Percentiles rank a stretch among this genome's conserved stretches.
Conservation (phyloP, 2,888 invertebrate genomes). For the Anaspis maculata region DNA sequence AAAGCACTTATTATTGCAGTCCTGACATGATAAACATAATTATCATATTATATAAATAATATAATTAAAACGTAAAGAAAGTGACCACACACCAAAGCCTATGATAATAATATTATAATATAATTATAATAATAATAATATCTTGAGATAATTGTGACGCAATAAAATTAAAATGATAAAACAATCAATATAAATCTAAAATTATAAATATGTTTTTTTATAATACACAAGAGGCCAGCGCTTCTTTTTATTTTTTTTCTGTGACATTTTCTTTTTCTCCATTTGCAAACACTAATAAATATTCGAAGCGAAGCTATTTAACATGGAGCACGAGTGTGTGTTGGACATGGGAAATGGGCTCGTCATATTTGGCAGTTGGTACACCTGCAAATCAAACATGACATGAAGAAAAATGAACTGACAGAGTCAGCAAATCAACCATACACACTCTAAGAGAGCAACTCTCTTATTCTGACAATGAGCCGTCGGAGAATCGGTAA, state of each 20-base stretch:
- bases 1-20: conserved; percentile 14
- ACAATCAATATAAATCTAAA: conserved; percentile 5
- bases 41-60: conserved; percentile 17
- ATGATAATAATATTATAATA: conserved; percentile 13
- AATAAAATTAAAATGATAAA: background rate
- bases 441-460: too few species aligned
- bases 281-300: conserved; percentile 2
- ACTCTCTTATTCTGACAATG: too few species aligned
- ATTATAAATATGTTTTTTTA: too few species aligned
- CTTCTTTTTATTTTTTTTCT: too few species aligned
- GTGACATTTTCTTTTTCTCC: background rate
- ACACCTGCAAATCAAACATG: too few species aligned
- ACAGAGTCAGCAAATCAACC: too few species aligned
- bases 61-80: conserved; percentile 17
- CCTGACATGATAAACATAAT: conserved; percentile 5
- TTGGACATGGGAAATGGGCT: too few species aligned
- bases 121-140: conserved; percentile 6
- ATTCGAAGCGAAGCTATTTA: conserved; percentile 3
- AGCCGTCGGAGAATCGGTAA: too few species aligned
- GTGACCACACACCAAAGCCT: conserved; percentile 29
- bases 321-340: too few species aligned
- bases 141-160: conserved; percentile 4
- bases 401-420: too few species aligned
- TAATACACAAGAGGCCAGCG: conserved; percentile 20
- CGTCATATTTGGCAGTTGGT: too few species aligned